Percentiles rank a stretch among this genome's conserved stretches.
These are phyloP conservation scores for Podargus strigoides DNA, from an alignment of 2,797 vertebrate species.

Conservation along the genomic window DNA sequence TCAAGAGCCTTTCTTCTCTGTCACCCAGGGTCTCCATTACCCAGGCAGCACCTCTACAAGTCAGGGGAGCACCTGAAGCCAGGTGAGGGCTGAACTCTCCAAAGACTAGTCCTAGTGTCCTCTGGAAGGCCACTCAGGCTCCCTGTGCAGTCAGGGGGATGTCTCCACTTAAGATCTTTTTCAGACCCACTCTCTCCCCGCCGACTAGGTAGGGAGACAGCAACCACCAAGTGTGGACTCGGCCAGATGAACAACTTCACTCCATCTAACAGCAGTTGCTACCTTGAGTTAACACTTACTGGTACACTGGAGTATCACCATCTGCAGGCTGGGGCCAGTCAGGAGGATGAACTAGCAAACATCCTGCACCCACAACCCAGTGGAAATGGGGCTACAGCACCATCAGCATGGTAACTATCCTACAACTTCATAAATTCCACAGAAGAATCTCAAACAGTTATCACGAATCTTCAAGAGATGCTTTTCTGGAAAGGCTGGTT, in stretches of 20 bases:
- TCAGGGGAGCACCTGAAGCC: neutral
- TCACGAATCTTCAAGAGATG: neutral
- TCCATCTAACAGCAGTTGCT: neutral
- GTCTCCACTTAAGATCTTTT: neutral
- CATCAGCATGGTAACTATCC: accelerated
- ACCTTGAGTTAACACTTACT: neutral
- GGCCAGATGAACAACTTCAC: neutral
- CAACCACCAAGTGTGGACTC: neutral
- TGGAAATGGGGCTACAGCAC: neutral
- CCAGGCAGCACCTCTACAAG: neutral
- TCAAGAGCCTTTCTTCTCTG: neutral
- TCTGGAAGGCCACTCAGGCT: neutral
- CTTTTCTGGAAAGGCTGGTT: neutral
- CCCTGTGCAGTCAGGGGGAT: neutral
- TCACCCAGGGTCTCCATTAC: neutral
- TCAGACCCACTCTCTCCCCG: neutral
- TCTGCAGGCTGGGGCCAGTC: neutral
- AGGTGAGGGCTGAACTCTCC: neutral
- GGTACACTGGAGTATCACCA: neutral
- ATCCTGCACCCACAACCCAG: neutral
- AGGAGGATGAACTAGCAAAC: neutral
- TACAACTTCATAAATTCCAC: neutral
- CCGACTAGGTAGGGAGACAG: neutral
- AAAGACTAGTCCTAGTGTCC: neutral
- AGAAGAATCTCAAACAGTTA: neutral